These are phyloP conservation scores for Clitarchus hookeri DNA, from an alignment of 2,888 invertebrate genomes.

Conservation along the genomic window DNA sequence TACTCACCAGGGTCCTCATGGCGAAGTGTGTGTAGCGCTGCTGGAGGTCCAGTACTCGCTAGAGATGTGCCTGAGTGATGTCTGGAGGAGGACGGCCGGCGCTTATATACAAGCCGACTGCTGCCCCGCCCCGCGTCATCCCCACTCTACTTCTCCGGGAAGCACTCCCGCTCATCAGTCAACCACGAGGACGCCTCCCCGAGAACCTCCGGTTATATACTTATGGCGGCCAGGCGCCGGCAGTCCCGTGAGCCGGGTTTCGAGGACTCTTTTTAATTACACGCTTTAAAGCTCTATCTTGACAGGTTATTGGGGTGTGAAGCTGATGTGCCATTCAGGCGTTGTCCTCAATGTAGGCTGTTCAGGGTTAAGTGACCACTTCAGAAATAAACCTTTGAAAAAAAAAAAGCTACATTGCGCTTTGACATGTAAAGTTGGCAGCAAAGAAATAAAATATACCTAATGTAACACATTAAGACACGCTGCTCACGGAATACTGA, in stretches of 20 bases:
- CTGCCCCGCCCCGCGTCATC: not conserved
- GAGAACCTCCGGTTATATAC: too few relatives aligned
- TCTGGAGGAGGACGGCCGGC: not conserved
- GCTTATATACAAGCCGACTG: not conserved
- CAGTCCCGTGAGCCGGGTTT: not conserved
- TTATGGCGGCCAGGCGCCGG: too few relatives aligned
- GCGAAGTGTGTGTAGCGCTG: constrained; percentile 5
- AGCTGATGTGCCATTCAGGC: too few relatives aligned
- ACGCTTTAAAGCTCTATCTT: not conserved
- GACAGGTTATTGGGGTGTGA: too few relatives aligned
- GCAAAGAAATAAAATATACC: too few relatives aligned
- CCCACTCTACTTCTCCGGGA: not conserved
- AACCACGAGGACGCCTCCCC: not conserved
- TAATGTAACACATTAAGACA: too few relatives aligned
- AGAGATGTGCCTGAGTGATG: constrained; percentile 11
- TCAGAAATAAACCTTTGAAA: too few relatives aligned
- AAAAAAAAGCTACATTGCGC: too few relatives aligned
- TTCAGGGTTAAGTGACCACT: too few relatives aligned
- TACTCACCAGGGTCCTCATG: constrained; percentile 24
- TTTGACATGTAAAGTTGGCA: too few relatives aligned
- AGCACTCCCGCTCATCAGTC: not conserved
- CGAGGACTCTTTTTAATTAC: not conserved
- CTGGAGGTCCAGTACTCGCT: constrained; percentile 26
- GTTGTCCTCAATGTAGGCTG: too few relatives aligned
- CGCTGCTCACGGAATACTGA: too few relatives aligned